Conservation (phyloP, 2,797 vertebrate genomes). For the Numenius phaeopus region DNA sequence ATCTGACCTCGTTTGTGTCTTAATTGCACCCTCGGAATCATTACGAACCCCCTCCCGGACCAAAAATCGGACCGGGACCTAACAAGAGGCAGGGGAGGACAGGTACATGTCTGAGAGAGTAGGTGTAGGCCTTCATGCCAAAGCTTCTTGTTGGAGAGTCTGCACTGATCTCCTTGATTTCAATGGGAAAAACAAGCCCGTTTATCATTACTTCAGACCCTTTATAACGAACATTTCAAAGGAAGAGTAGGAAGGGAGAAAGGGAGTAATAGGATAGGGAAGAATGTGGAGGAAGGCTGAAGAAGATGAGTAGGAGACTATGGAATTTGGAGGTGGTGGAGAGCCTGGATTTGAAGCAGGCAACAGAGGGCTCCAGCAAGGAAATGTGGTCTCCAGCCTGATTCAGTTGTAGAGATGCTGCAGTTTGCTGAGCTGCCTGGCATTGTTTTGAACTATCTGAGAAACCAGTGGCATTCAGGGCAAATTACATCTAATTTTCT, state of each 20-base stretch:
- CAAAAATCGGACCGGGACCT: too few relatives aligned
- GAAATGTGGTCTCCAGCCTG: not conserved
- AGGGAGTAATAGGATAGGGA: accelerated
- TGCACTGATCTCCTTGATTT: not conserved
- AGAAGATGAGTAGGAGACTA: not conserved
- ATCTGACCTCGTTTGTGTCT: too few relatives aligned
- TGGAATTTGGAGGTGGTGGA: not conserved
- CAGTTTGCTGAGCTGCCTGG: slow-evolving; percentile 39
- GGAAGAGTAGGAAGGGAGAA: not conserved
- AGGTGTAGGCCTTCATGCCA: not conserved
- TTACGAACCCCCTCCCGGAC: too few relatives aligned
- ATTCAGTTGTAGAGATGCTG: slow-evolving; percentile 14
- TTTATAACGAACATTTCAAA: not conserved
- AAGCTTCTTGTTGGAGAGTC: not conserved
- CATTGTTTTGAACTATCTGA: slow-evolving; percentile 72
- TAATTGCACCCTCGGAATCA: too few relatives aligned
- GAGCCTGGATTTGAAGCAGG: not conserved
- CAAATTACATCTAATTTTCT: slow-evolving; percentile 81
- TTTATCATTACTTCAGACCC: not conserved
- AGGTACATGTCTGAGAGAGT: not conserved
- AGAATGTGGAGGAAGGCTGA: not conserved
- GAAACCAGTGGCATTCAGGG: slow-evolving; percentile 80
- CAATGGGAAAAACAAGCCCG: not conserved
- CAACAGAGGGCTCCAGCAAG: not conserved
- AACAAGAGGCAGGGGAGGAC: not conserved